These are phyloP conservation scores for Eucera pruinosa DNA, from an alignment of 2,888 invertebrate genomes.

Conservation along the genomic window DNA sequence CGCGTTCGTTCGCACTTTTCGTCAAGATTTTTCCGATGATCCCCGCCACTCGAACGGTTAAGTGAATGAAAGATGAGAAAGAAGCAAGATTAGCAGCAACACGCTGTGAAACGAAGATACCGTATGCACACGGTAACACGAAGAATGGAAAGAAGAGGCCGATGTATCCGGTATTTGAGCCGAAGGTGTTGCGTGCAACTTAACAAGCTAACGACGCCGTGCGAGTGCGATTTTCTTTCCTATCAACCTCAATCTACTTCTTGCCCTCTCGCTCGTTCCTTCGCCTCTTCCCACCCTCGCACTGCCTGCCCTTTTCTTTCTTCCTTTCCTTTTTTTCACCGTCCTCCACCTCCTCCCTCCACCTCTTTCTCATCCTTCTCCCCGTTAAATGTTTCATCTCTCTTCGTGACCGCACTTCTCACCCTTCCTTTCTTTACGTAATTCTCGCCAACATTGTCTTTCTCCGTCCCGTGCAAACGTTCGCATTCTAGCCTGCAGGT, in stretches of 20 bases:
- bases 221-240: conserved; percentile 84
- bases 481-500: not conserved
- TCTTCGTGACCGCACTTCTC: conserved; percentile 44
- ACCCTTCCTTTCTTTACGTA: conserved; percentile 45
- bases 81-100: conserved; percentile 17
- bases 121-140: no score
- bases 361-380: conserved; percentile 13
- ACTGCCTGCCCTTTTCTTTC: conserved; percentile 35
- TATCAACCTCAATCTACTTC: conserved; percentile 84
- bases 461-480: not conserved
- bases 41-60: no score
- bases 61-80: conserved; percentile 32
- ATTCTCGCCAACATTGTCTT: conserved; percentile 31
- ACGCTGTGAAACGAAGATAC: conserved; percentile 15
- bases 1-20: no score
- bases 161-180: conserved; percentile 83
- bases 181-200: conserved; percentile 84
- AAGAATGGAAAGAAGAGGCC: conserved; percentile 60
- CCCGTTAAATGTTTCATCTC: conserved; percentile 24
- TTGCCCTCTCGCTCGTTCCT: conserved; percentile 73
- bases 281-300: conserved; percentile 35
- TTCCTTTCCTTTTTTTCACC: conserved; percentile 8
- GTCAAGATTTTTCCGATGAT: no score
- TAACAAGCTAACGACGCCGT: conserved; percentile 84
- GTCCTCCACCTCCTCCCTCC: conserved; percentile 7